Evolutionary conservation across 2,888 invertebrate species (phyloP).

Genomic region (Eupithecia centaureata): DNA sequence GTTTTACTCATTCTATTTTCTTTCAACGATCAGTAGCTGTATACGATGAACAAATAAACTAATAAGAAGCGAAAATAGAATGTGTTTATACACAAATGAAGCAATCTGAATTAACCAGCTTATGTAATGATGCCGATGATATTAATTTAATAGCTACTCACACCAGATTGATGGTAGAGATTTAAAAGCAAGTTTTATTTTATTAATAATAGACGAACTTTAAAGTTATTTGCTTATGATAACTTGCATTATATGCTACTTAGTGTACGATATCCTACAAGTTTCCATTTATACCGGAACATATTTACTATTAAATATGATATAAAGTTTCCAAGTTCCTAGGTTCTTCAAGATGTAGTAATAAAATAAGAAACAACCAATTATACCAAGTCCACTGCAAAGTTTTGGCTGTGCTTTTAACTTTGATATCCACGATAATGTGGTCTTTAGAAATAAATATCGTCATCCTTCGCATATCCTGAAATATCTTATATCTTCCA

Average conservation of each 20-base stretch:
- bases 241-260: too few species aligned
- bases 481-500: constrained; percentile 37
- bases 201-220: too few species aligned
- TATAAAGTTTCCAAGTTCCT: constrained; percentile 19
- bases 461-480: constrained; percentile 60
- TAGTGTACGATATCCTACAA: too few species aligned
- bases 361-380: constrained; percentile 10
- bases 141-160: background rate
- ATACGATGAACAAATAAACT: too few species aligned
- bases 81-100: too few species aligned
- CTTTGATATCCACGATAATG: constrained; percentile 58
- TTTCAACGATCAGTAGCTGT: too few species aligned
- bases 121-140: background rate
- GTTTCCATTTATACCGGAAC: too few species aligned
- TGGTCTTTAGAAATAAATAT: constrained; percentile 50
- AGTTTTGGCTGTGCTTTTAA: constrained; percentile 79
- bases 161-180: background rate
- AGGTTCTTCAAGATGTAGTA: background rate
- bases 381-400: constrained; percentile 74
- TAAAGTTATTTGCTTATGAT: too few species aligned
- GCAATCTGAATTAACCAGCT: too few species aligned
- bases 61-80: too few species aligned
- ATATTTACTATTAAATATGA: too few species aligned
- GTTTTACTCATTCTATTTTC: too few species aligned
- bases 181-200: background rate